A percentile compares a stretch with the other conserved stretches of the same genome.
Conservation (phyloP, 2,888 invertebrate genomes). For the Agonum fuliginosum region DNA sequence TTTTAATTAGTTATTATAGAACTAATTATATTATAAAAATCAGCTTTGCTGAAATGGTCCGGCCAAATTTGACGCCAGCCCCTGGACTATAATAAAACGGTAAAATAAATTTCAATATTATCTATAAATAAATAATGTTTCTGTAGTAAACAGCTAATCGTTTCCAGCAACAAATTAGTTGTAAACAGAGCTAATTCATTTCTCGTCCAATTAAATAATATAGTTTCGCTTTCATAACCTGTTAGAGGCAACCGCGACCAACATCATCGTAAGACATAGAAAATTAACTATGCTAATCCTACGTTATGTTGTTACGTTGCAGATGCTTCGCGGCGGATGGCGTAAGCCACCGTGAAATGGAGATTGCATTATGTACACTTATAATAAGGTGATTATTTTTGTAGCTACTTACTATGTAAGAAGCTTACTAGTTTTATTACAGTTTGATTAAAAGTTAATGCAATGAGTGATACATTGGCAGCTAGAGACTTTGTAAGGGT, state of each 20-base stretch:
- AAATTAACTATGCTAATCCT: slow-evolving; percentile 29
- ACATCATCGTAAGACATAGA: slow-evolving; percentile 9
- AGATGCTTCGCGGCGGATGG: background rate
- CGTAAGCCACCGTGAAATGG: slow-evolving; percentile 38
- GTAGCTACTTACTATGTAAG: slow-evolving; percentile 27
- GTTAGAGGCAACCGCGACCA: background rate
- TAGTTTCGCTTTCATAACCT: background rate
- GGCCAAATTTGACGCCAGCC: too few relatives aligned
- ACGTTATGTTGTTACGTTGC: background rate
- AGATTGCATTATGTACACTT: slow-evolving; percentile 48
- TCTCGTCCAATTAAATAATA: background rate
- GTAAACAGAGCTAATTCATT: background rate
- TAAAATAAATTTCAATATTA: too few relatives aligned
- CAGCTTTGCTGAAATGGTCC: too few relatives aligned
- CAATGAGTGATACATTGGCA: background rate
- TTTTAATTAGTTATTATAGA: too few relatives aligned
- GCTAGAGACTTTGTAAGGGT: too few relatives aligned
- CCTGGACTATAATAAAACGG: too few relatives aligned
- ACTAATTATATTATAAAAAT: too few relatives aligned
- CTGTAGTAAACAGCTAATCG: too few relatives aligned
- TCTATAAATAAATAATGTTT: too few relatives aligned
- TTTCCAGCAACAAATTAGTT: background rate
- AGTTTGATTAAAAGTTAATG: slow-evolving; percentile 20
- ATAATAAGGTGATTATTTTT: slow-evolving; percentile 49
- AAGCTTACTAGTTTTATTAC: background rate